Percentiles rank a stretch among this genome's conserved stretches.
Evolutionary conservation across 2,113 vertebrate species (phyloP).

Genomic region (Lagopus muta): DNA sequence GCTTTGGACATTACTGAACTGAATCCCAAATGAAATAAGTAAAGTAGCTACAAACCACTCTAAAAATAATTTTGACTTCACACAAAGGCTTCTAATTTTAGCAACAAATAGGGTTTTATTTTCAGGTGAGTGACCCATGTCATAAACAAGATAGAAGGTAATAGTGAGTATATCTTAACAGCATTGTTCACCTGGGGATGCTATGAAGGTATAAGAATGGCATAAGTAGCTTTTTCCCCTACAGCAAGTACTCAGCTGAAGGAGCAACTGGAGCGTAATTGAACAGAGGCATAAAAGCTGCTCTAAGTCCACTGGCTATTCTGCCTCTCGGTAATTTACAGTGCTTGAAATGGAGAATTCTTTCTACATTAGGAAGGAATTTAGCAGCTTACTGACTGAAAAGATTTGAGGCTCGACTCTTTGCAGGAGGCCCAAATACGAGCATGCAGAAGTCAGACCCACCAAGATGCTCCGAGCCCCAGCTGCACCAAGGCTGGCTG

Average conservation of each 20-base stretch:
- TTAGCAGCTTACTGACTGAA: neutral
- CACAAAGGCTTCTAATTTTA: slow-evolving; percentile 21
- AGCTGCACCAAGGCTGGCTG: neutral
- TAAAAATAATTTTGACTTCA: neutral
- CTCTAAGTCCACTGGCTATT: neutral
- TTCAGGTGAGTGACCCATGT: neutral
- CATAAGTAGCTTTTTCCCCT: slow-evolving; percentile 46
- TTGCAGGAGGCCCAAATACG: neutral
- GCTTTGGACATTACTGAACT: neutral
- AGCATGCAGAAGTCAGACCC: neutral
- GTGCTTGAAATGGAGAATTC: neutral
- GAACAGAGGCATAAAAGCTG: slow-evolving; percentile 28
- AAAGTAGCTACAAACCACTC: neutral
- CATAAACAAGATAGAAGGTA: neutral
- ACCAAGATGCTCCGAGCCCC: neutral
- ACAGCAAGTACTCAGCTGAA: slow-evolving; percentile 26
- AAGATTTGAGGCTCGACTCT: neutral
- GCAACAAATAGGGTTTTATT: neutral
- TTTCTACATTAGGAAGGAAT: neutral
- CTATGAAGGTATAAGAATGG: neutral
- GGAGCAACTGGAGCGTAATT: slow-evolving; percentile 6
- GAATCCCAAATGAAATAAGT: neutral
- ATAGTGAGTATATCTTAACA: neutral
- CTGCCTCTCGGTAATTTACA: neutral
- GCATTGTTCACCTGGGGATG: neutral